Evolutionary conservation across 2,888 invertebrate species (phyloP), one percentile per base, ranked within the genome.

Genomic region (Microplitis manilae): DNA sequence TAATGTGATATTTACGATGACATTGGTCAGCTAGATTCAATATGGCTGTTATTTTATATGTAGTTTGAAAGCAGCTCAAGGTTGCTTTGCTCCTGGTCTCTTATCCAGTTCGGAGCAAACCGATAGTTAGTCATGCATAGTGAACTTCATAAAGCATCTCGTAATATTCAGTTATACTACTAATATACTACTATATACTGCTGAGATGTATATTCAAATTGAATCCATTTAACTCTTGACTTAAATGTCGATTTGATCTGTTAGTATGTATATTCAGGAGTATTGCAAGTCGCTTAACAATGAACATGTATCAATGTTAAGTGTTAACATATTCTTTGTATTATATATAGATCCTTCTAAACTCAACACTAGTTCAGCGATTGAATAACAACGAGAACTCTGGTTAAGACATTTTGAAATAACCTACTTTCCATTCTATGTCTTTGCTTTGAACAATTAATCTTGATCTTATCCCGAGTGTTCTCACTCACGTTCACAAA

Each of bases 1-100:
- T 85, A 86, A 84, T 85, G 81, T 79, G 85, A 87, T 89, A 89
- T 89, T 89, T 89, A 89, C 88, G 87, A 85, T 79, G 80, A 78
- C 77, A 76, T 76, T 62, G 73, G 76, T 67, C 76, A 79, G 74
- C 75, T 73, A 64, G 61, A 73, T 68, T 40, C 62, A 70, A 67
- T 73, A 70, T 62, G 61, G 61, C 73, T 72, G 68, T 39, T 60
- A 70, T 72, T 75, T 73, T 69, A 17, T 20, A 15, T 64, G 64
- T 15, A n/a, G 40, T 50, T 39, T 80, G 67, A 70, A 50, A 76
- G 50, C 40, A 78, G 77, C 75, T 40, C 61, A 8, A 40, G 62
- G 41, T 75, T 70, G 76, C 76, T 73, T 50, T 13, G 2, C 50
- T 50, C 50, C 13, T 50, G 1, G 50, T 50, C 13, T 1, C 13